Evolutionary conservation across 2,797 vertebrate species (phyloP).

Genomic region (Pangasius macronema): DNA sequence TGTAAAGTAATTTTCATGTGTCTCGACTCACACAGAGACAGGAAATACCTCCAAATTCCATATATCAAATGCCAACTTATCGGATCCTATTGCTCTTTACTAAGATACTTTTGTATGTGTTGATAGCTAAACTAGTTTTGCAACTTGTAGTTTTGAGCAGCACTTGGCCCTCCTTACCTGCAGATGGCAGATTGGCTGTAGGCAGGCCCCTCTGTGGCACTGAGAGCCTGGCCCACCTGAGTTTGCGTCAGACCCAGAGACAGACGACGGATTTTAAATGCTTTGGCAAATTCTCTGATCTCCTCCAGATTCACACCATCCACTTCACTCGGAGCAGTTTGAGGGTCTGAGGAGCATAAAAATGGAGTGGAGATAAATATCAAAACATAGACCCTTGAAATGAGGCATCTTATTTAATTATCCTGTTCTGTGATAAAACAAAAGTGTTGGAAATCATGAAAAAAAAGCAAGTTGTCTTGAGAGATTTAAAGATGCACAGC

Average conservation of each 20-base stretch:
- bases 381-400: background rate
- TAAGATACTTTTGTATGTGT: background rate
- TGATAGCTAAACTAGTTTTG: background rate
- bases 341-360: conserved; percentile 81
- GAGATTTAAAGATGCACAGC: background rate
- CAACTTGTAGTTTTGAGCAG: background rate
- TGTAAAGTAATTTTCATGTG: background rate
- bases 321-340: conserved; percentile 93
- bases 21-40: background rate
- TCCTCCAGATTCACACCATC: conserved; percentile 99
- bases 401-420: background rate
- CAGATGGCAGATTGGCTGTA: conserved; percentile 99
- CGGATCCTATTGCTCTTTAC: background rate
- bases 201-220: conserved; percentile 95
- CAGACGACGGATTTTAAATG: conserved; percentile 99
- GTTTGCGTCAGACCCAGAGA: conserved; percentile 99
- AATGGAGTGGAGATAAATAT: background rate
- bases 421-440: background rate
- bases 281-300: conserved; percentile 99
- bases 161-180: conserved; percentile 82
- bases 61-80: background rate
- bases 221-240: conserved; percentile 98
- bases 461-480: background rate
- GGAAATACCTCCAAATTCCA: background rate
- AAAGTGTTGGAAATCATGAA: background rate